Percentiles rank a stretch among this genome's conserved stretches.
These are phyloP conservation scores for Lineus longissimus DNA, from an alignment of 1,140 invertebrate genomes.

Conservation along the genomic window DNA sequence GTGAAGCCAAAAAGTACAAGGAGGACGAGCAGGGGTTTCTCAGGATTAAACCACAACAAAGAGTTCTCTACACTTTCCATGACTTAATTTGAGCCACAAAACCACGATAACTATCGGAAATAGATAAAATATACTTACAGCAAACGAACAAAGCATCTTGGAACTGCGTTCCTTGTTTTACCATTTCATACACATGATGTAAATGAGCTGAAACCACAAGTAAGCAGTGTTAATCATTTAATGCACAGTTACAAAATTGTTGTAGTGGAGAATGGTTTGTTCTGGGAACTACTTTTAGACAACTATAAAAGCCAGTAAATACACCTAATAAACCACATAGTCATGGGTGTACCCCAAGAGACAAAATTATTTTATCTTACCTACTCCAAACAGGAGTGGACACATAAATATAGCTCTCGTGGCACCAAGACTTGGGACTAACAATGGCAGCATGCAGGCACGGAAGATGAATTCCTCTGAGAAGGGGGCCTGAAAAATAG, in stretches of 20 bases:
- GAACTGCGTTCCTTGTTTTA: slow-evolving; percentile 57
- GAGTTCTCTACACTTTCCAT: too few species aligned
- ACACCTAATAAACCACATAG: background rate
- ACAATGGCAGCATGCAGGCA: slow-evolving; percentile 87
- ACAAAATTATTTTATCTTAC: slow-evolving; percentile 53
- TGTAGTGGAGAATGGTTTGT: too few species aligned
- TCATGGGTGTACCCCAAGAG: background rate
- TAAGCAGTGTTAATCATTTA: slow-evolving; percentile 8
- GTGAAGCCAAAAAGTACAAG: too few species aligned
- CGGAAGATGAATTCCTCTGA: slow-evolving; percentile 93
- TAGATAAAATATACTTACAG: slow-evolving; percentile 36
- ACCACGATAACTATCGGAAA: slow-evolving; percentile 7
- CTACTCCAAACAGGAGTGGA: slow-evolving; percentile 87
- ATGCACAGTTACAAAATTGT: too few species aligned
- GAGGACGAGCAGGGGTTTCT: too few species aligned
- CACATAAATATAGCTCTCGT: slow-evolving; percentile 75
- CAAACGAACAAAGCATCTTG: slow-evolving; percentile 46
- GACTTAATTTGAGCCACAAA: slow-evolving; percentile 7
- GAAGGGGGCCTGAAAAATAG: slow-evolving; percentile 67
- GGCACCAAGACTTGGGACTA: slow-evolving; percentile 77
- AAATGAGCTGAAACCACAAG: slow-evolving; percentile 71
- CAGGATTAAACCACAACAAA: too few species aligned
- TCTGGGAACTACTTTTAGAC: background rate
- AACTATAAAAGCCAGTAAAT: background rate
- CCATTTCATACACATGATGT: slow-evolving; percentile 82